phyloP scores from a whole-genome alignment of 2,888 invertebrate species.

The Drosophila kanekoi region DNA sequence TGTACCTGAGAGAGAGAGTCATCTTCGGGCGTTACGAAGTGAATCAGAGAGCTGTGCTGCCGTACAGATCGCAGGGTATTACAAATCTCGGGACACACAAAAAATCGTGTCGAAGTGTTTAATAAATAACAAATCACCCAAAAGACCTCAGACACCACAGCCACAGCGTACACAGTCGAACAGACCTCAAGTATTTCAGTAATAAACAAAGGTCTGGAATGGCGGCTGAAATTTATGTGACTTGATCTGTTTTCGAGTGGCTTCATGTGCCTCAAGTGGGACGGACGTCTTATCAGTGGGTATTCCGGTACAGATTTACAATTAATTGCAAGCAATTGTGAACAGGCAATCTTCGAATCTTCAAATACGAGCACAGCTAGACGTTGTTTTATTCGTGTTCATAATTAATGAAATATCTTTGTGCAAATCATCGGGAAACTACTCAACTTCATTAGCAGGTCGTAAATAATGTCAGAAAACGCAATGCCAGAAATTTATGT shows the following conservation, averaged over 20 bases:
- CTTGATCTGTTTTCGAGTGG: slow-evolving; percentile 62
- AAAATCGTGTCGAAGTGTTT: slow-evolving; percentile 62
- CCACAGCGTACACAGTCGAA: slow-evolving; percentile 8
- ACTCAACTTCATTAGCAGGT: slow-evolving; percentile 59
- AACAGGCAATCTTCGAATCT: slow-evolving; percentile 23
- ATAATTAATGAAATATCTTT: slow-evolving; percentile 52
- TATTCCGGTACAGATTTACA: slow-evolving; percentile 61
- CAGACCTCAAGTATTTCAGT: slow-evolving; percentile 33
- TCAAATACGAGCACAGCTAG: slow-evolving; percentile 1
- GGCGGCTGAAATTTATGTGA: slow-evolving; percentile 50
- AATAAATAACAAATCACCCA: slow-evolving; percentile 69
- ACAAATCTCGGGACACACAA: slow-evolving; percentile 37
- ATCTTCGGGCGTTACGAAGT: not conserved
- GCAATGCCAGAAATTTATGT: slow-evolving; percentile 53
- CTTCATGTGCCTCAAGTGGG: slow-evolving; percentile 43
- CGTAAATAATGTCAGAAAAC: slow-evolving; percentile 61
- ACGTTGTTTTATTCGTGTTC: slow-evolving; percentile 28
- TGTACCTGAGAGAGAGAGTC: too few species aligned
- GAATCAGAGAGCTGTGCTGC: not conserved
- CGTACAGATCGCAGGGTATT: not conserved
- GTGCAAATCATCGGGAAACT: slow-evolving; percentile 51
- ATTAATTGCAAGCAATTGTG: slow-evolving; percentile 65
- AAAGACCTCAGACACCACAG: slow-evolving; percentile 43
- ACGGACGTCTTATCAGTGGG: slow-evolving; percentile 51
- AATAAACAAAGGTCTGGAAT: slow-evolving; percentile 40